phyloP scores from a whole-genome alignment of 2,797 vertebrate species.

The Luscinia luscinia region DNA sequence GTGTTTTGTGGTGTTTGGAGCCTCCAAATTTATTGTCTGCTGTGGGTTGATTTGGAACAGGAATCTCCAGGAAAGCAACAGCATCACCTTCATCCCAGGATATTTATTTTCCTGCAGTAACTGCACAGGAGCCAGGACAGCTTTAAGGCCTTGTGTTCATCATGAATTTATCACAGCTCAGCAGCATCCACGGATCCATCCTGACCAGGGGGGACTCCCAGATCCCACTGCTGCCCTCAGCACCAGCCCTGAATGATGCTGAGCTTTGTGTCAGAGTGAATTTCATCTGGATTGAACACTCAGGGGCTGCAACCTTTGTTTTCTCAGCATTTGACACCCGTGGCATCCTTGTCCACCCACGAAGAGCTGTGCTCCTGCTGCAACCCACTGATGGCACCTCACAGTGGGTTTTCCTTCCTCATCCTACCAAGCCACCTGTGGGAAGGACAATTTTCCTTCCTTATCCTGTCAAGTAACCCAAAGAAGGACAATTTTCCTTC shows the following conservation, averaged over 20 bases:
- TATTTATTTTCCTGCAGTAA: background rate
- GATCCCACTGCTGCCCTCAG: fast-evolving
- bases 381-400: fast-evolving
- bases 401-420: fast-evolving
- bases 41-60: fast-evolving
- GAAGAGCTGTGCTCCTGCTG: background rate
- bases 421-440: fast-evolving
- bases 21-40: background rate
- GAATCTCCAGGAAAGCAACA: background rate
- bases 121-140: background rate
- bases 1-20: background rate
- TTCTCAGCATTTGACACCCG: fast-evolving
- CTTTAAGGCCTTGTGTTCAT: background rate
- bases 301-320: fast-evolving
- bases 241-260: fast-evolving
- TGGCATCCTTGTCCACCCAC: fast-evolving
- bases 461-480: too few species aligned
- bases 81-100: background rate
- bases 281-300: background rate
- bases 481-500: background rate
- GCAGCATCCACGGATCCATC: background rate
- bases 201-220: background rate
- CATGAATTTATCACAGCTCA: background rate
- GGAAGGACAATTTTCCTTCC: background rate
- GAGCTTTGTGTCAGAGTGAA: background rate